A percentile compares a stretch with the other conserved stretches of the same genome.
Evolutionary conservation across 2,888 invertebrate genomes (phyloP).

Genomic region (Petrophora chlorosata): DNA sequence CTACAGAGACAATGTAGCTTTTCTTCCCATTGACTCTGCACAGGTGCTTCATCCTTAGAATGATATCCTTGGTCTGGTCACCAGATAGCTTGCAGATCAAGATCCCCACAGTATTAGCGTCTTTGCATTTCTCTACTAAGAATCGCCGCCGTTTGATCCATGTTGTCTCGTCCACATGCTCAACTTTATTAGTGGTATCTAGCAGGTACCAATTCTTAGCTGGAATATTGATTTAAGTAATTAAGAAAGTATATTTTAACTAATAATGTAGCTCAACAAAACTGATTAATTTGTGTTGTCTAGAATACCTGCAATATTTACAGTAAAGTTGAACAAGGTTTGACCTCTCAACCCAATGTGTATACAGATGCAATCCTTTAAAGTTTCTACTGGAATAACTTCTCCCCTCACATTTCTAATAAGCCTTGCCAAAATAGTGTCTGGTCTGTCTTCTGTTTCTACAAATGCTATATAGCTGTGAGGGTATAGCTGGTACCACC

Average conservation of each 20-base stretch:
- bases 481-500: slow-evolving; percentile 62
- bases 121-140: slow-evolving; percentile 95
- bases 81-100: slow-evolving; percentile 96
- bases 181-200: slow-evolving; percentile 69
- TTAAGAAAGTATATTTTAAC: neutral
- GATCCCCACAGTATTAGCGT: slow-evolving; percentile 93
- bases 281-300: neutral
- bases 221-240: slow-evolving; percentile 36
- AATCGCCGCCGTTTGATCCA: slow-evolving; percentile 92
- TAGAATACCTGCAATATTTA: slow-evolving; percentile 80
- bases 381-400: slow-evolving; percentile 47
- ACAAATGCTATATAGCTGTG: slow-evolving; percentile 61
- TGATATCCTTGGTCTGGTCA: slow-evolving; percentile 89
- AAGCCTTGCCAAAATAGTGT: slow-evolving; percentile 61
- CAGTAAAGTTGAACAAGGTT: slow-evolving; percentile 85
- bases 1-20: slow-evolving; percentile 95
- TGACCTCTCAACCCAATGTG: slow-evolving; percentile 87
- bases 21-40: slow-evolving; percentile 91
- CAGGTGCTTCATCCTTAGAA: slow-evolving; percentile 88
- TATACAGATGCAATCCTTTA: slow-evolving; percentile 84
- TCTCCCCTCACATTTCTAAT: slow-evolving; percentile 49
- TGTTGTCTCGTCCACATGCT: slow-evolving; percentile 64
- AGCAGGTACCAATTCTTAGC: slow-evolving; percentile 84
- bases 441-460: slow-evolving; percentile 52
- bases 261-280: neutral